These are phyloP conservation scores for Phortica magna DNA, from an alignment of 2,888 invertebrate genomes.

Conservation along the genomic window DNA sequence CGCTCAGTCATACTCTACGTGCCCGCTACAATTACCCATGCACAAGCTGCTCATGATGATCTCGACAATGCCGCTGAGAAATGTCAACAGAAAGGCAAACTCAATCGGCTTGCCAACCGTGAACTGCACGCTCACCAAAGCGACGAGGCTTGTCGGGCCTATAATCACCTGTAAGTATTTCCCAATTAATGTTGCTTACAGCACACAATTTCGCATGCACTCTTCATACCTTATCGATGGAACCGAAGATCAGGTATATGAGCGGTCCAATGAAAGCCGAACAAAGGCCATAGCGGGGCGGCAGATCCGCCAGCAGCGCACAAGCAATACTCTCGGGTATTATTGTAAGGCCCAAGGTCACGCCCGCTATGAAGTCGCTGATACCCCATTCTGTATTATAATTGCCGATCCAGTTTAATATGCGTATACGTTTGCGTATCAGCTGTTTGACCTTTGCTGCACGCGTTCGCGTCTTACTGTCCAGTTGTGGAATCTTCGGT, in stretches of 20 bases:
- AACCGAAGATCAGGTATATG: constrained; percentile 91
- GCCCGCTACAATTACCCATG: constrained; percentile 81
- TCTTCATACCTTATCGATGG: constrained; percentile 80
- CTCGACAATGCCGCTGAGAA: constrained; percentile 88
- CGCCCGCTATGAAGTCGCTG: constrained; percentile 91
- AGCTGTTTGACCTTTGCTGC: constrained; percentile 45
- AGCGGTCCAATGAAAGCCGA: constrained; percentile 94
- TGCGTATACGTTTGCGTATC: constrained; percentile 54
- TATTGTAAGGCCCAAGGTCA: constrained; percentile 93
- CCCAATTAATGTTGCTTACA: constrained; percentile 37
- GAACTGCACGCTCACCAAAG: constrained; percentile 88
- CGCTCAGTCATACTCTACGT: constrained; percentile 31
- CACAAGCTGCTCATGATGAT: constrained; percentile 87
- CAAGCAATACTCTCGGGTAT: constrained; percentile 98
- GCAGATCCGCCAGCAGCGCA: constrained; percentile 89
- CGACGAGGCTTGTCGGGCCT: constrained; percentile 91
- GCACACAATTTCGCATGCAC: background rate
- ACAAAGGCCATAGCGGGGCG: constrained; percentile 94
- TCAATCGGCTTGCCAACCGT: constrained; percentile 85
- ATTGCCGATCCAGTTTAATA: constrained; percentile 73
- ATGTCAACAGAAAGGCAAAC: constrained; percentile 87
- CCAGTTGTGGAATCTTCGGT: constrained; percentile 21
- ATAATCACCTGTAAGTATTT: constrained; percentile 84
- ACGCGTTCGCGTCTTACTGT: constrained; percentile 23
- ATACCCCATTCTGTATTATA: constrained; percentile 79